A percentile compares a stretch with the other conserved stretches of the same genome.
phyloP scores from a whole-genome alignment of 2,888 invertebrate species.

The Suillia variegata region DNA sequence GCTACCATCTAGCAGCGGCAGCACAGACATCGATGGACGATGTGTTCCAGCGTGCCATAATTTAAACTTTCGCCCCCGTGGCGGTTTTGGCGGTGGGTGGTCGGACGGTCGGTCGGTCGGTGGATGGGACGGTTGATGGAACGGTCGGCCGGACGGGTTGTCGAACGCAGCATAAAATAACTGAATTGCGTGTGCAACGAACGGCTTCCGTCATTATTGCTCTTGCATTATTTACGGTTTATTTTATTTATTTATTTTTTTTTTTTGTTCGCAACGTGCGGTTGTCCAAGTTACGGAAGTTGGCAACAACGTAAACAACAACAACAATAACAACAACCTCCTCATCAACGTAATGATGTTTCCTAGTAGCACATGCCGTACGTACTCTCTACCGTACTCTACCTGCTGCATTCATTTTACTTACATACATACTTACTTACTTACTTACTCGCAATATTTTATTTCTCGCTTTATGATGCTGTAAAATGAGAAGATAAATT shows the following conservation, averaged over 20 bases:
- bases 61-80: constrained; percentile 9
- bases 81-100: not conserved
- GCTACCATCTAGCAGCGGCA: too few species aligned
- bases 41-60: constrained; percentile 10
- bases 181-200: constrained; percentile 12
- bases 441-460: not conserved
- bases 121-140: too few species aligned
- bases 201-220: not conserved
- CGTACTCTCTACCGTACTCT: not conserved
- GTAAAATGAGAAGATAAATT: constrained; percentile 24
- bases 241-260: not conserved
- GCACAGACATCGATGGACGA: too few species aligned
- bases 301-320: too few species aligned
- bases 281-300: constrained; percentile 4
- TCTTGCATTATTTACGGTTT: constrained; percentile 21
- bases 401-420: too few species aligned
- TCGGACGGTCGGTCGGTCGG: too few species aligned
- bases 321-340: constrained; percentile 7
- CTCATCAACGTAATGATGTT: constrained; percentile 19
- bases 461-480: constrained; percentile 17
- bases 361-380: not conserved
- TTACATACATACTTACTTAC: too few species aligned
- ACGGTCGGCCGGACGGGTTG: not conserved
- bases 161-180: not conserved
- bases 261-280: not conserved